Base-by-base conservation (phyloP, 2,888 invertebrate species). In the Ferdinandea cuprea region DNA sequence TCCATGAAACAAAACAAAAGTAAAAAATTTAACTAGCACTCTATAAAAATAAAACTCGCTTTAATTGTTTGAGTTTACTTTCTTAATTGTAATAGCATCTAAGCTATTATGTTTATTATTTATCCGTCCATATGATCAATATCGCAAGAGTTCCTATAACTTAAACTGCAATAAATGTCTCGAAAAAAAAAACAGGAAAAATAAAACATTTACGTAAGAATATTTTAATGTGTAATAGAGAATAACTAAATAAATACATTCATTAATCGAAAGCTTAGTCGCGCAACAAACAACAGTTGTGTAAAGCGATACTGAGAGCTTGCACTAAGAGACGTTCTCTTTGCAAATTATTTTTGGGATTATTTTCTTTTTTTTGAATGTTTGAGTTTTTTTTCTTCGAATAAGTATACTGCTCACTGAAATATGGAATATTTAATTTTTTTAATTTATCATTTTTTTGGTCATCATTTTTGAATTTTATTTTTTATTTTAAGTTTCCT, bases 71-170 rank as follows among this genome's bases (percentile, higher is more conserved):
- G 13, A 15, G 7, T 5, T 56, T n/a, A n/a, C n/a, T 56, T 32
- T 42, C n/a, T 48, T 28, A 21, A 13, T 69, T 71, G 59, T 15
- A 65, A 72, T 69, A 72, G 58, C 11, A 21, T 52, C 52, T 44
- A 58, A 35, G 54, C 65, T 48, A 46, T 69, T 61, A 66, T 15
- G 50, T 56, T 87, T 89, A 87, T 86, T 85, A 86, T 87, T 89
- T 89, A 89, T 89, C 89, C 89, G 90, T 89, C 89, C 89, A 89
- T 88, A 83, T 86, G 87, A 88, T 65, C 74, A 69, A 72, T 59
- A 52, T 58, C 73, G 61, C 56, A 65, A 73, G 44, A 79, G 84
- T 84, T 84, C 84, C 84, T 84, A 83, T 63, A 72, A 78, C 61
- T 83, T 78, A 46, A 83, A 78, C 44, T 63, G 50, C 68, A 79